Conservation (phyloP, 2,888 invertebrate genomes). For the Ophioninae sp. region DNA sequence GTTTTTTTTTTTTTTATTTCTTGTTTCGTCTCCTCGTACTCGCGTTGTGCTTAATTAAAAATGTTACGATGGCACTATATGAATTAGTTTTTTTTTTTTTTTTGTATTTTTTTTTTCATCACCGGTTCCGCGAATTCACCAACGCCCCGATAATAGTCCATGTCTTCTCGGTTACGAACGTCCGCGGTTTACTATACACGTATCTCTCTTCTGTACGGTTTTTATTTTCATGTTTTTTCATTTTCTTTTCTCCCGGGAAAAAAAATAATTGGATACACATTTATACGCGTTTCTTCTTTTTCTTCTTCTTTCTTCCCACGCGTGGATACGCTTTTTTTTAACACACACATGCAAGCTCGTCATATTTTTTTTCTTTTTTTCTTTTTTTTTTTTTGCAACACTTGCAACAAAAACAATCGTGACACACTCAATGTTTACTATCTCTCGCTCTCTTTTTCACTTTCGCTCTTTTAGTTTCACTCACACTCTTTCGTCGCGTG, state of each 20-base stretch:
- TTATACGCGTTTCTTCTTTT: neutral
- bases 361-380: neutral
- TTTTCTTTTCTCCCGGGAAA: neutral
- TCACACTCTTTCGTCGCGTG: slow-evolving; percentile 49
- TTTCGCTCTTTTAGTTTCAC: slow-evolving; percentile 2
- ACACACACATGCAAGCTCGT: slow-evolving; percentile 47
- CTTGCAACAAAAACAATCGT: slow-evolving; percentile 63
- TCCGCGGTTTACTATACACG: neutral
- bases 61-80: slow-evolving; percentile 79
- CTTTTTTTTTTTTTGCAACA: slow-evolving; percentile 11
- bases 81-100: slow-evolving; percentile 74
- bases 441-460: slow-evolving; percentile 18
- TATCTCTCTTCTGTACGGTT: neutral
- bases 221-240: neutral
- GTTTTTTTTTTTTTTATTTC: no score
- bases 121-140: neutral
- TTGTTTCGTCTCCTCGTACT: slow-evolving; percentile 23
- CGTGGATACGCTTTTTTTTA: slow-evolving; percentile 35
- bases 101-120: slow-evolving; percentile 64
- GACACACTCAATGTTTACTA: slow-evolving; percentile 66
- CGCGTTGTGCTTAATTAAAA: slow-evolving; percentile 71
- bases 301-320: neutral
- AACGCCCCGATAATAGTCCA: slow-evolving; percentile 30
- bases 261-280: slow-evolving; percentile 13
- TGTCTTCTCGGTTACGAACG: slow-evolving; percentile 23